Base-by-base conservation (phyloP, 2,113 vertebrate species). In the Eclectus roratus region DNA sequence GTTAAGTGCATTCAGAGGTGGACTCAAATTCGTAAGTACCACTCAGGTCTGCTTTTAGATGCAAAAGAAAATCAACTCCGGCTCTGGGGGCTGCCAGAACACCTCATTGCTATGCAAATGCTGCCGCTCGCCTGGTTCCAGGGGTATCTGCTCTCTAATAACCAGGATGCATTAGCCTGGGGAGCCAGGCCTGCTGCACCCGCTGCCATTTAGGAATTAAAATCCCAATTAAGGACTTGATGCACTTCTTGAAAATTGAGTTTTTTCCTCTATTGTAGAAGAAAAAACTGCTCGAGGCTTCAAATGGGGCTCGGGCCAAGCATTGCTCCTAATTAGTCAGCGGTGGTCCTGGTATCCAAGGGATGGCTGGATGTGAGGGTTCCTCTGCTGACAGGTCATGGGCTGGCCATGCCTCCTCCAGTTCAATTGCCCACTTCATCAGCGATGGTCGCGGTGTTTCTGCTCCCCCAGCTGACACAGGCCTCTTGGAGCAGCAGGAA, bases 171-270 rank as follows among this genome's bases (percentile, higher is more conserved):
- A 81, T 72, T 29, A 72, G 90, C 66, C 78, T 8, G 35, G 71
- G 83, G 79, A 94, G 80, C 60, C 65, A 43, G 43, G 53, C 65
- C 71, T 80, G 84, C 81, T 58, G 41, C 43, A 33, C 81, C 87
- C n/a, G 3, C 74, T 82, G 88, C 89, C 93, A 89, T 80, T 94
- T 73, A 85, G 85, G 84, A 95, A 96, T 89, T 91, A 91, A 94
- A 96, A 88, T 64, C 50, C 74, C 55, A 21, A 82, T 93, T 77
- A 89, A 91, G 49, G 44, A 25, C 79, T 89, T 73, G 87, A 91
- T 83, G 85, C 50, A 23, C 79, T 91, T 64, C 89, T 85, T 70
- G 76, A 89, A 84, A 93, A 93, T 17, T 4, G 91, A 85, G 33
- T n/a, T 64, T 93, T 86, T 88, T 50, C 6, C 3, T 87, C 29